Percentiles rank a stretch among this genome's conserved stretches.
Evolutionary conservation across 2,113 vertebrate genomes (phyloP).

Genomic region (Calyptommatus sinebrachiatus): DNA sequence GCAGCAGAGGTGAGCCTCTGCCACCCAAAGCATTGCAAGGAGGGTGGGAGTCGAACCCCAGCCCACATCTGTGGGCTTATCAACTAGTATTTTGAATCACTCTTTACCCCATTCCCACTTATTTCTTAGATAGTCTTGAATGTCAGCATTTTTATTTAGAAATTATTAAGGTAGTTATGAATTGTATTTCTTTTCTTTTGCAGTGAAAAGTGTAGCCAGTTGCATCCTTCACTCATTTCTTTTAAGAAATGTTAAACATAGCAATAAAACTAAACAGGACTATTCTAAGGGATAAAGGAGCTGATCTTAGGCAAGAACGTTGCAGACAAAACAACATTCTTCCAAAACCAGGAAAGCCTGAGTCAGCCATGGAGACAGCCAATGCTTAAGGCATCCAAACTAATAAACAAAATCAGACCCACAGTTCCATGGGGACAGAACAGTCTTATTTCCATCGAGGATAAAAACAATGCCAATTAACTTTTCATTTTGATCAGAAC

Average conservation of each 20-base stretch:
- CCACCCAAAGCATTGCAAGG: too few relatives aligned
- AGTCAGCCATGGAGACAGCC: too few relatives aligned
- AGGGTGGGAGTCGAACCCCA: too few relatives aligned
- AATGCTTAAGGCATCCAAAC: too few relatives aligned
- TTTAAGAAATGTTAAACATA: not conserved
- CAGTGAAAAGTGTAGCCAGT: not conserved
- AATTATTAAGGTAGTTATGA: not conserved
- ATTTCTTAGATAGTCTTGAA: not conserved
- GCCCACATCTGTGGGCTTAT: too few relatives aligned
- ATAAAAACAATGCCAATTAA: too few relatives aligned
- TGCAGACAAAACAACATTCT: not conserved
- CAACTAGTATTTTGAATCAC: too few relatives aligned
- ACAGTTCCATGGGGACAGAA: too few relatives aligned
- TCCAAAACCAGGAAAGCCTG: not conserved
- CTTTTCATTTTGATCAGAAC: too few relatives aligned
- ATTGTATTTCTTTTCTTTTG: not conserved
- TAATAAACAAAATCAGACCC: too few relatives aligned
- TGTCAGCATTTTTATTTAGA: not conserved
- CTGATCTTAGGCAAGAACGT: not conserved
- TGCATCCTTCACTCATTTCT: not conserved
- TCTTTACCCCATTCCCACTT: not conserved
- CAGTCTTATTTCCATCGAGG: too few relatives aligned
- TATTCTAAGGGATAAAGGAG: not conserved
- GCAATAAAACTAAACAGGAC: not conserved
- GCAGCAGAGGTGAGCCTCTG: too few relatives aligned